Evolutionary conservation across 2,797 vertebrate species (phyloP).

Genomic region (Aythya fuligula): DNA sequence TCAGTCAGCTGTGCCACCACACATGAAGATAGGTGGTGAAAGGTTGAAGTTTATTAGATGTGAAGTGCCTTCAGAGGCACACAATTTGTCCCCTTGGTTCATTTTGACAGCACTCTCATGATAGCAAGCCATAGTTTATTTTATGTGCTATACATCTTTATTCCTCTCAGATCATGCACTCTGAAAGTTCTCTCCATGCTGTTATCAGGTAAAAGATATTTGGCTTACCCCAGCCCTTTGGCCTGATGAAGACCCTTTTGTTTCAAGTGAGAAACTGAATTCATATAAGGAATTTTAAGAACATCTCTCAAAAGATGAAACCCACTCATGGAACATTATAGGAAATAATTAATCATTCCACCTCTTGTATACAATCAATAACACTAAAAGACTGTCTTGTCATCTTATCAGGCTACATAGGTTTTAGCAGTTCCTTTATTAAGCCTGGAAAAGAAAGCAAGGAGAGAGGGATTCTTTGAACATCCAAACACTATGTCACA

Average conservation of each 20-base stretch:
- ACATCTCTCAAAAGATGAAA: slow-evolving; percentile 57
- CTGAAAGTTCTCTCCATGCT: neutral
- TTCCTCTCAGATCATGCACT: neutral
- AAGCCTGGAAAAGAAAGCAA: slow-evolving; percentile 73
- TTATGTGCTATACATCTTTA: neutral
- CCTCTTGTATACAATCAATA: slow-evolving; percentile 80
- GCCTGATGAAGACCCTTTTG: slow-evolving; percentile 1
- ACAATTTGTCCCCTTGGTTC: neutral
- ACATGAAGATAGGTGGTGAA: neutral
- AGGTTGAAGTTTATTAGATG: neutral
- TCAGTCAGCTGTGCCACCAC: neutral
- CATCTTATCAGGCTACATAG: slow-evolving; percentile 78
- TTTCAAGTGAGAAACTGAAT: slow-evolving; percentile 55
- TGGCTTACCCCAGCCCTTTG: neutral
- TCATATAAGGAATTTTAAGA: slow-evolving; percentile 29
- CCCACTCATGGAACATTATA: slow-evolving; percentile 14
- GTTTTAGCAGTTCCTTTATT: slow-evolving; percentile 81
- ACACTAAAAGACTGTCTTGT: slow-evolving; percentile 79
- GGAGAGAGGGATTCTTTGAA: slow-evolving; percentile 60
- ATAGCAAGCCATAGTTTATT: slow-evolving; percentile 19
- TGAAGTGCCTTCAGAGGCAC: neutral
- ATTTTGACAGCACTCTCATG: neutral
- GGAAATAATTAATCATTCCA: slow-evolving; percentile 75
- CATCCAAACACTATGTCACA: slow-evolving; percentile 82
- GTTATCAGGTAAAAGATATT: slow-evolving; percentile 20